These are phyloP conservation scores for Nemopilema nomurai DNA, from an alignment of 30 jellyfish, hydroid and myxozoan species.

Conservation along the genomic window DNA sequence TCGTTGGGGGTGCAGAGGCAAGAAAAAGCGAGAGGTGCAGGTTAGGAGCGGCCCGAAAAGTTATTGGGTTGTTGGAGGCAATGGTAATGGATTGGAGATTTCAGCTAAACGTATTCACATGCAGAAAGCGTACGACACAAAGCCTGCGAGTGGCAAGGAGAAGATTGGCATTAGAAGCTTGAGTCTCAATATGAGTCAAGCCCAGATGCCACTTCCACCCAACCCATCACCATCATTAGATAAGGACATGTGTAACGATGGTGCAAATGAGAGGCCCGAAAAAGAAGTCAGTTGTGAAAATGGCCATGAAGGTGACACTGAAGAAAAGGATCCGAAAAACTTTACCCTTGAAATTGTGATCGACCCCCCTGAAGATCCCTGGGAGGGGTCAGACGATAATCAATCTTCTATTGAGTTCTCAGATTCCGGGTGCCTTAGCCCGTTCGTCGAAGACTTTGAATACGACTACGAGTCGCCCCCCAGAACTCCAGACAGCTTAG, in stretches of 20 bases:
- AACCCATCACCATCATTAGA: slow-evolving; percentile 11
- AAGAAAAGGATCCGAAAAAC: background rate
- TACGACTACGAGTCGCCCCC: slow-evolving; percentile 1
- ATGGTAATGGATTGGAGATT: background rate
- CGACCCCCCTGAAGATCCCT: background rate
- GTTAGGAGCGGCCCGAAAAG: background rate
- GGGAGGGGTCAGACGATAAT: background rate
- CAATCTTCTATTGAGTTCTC: background rate
- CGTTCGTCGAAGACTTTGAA: background rate
- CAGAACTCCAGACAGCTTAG: background rate
- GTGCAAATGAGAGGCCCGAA: background rate
- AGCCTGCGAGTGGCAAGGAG: background rate
- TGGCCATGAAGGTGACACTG: background rate
- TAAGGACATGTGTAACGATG: background rate
- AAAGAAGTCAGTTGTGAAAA: background rate
- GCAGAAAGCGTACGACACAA: background rate
- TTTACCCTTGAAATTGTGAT: background rate
- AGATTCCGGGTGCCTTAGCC: background rate
- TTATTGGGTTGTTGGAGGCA: background rate
- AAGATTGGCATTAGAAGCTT: background rate
- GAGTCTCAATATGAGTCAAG: background rate
- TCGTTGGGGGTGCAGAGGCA: background rate
- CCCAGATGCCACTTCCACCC: slow-evolving; percentile 4
- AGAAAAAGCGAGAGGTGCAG: background rate
- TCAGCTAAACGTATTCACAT: background rate